Evolutionary conservation across 2,113 vertebrate species (phyloP).

Genomic region (Notiomystis cincta): DNA sequence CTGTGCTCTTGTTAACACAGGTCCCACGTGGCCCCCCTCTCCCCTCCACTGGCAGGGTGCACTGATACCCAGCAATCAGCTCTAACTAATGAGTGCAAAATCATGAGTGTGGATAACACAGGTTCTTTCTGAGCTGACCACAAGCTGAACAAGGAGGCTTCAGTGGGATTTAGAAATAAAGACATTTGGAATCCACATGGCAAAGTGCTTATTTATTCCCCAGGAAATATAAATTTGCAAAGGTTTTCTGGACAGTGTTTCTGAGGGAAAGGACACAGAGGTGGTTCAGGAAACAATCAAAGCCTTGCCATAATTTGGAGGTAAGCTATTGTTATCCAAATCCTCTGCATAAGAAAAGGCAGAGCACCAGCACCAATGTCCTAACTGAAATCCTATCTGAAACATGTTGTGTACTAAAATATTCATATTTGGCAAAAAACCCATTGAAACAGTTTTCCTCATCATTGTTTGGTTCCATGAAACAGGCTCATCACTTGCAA

Average conservation of each 20-base stretch:
- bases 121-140: not conserved
- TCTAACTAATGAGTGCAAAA: not conserved
- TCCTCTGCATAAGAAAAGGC: not conserved
- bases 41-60: not conserved
- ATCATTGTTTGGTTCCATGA: not conserved
- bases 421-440: not conserved
- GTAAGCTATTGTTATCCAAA: not conserved
- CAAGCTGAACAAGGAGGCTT: not conserved
- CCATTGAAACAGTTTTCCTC: not conserved
- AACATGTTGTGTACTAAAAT: not conserved
- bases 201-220: not conserved
- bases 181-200: not conserved
- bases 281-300: not conserved
- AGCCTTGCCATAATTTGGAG: not conserved
- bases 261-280: not conserved
- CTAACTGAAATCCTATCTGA: not conserved
- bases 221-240: not conserved
- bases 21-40: fast-evolving
- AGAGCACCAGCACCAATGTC: not conserved
- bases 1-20: fast-evolving
- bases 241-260: not conserved
- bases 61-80: not conserved
- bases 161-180: not conserved
- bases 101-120: not conserved
- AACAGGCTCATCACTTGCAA: not conserved